Evolutionary conservation across 2,797 vertebrate genomes (phyloP).

Genomic region (Phaenicophaeus curvirostris): DNA sequence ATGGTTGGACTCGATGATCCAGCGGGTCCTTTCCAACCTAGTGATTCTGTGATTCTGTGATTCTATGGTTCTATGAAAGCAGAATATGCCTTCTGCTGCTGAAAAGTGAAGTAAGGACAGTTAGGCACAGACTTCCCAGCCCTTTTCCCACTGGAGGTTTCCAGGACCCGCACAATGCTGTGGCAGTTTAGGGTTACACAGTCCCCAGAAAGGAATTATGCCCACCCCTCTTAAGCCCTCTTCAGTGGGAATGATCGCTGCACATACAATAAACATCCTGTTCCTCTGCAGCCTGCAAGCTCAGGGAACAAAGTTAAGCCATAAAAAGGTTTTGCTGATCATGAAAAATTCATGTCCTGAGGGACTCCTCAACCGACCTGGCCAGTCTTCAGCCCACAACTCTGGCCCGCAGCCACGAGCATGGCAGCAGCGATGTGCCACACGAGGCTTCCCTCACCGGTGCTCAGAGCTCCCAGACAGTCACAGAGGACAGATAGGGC

Average conservation of each 20-base stretch:
- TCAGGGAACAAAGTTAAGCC: constrained; percentile 21
- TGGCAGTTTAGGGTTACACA: fast-evolving
- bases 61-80: too few species aligned
- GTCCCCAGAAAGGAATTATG: background rate
- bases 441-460: fast-evolving
- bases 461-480: background rate
- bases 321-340: background rate
- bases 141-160: background rate
- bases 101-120: background rate
- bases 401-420: background rate
- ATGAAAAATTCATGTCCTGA: background rate
- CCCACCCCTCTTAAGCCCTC: background rate
- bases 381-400: fast-evolving
- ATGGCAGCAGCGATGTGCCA: fast-evolving
- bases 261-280: background rate
- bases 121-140: background rate
- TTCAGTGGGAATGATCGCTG: background rate
- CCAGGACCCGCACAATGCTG: background rate
- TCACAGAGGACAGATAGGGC: fast-evolving
- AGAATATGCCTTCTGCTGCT: background rate
- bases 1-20: too few species aligned
- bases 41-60: too few species aligned
- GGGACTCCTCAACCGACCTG: background rate
- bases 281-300: background rate
- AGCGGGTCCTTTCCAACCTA: too few species aligned